Percentiles rank a stretch among this genome's conserved stretches.
These are phyloP conservation scores for Argopecten irradians DNA, from an alignment of 1,140 invertebrate species.

Conservation along the genomic window DNA sequence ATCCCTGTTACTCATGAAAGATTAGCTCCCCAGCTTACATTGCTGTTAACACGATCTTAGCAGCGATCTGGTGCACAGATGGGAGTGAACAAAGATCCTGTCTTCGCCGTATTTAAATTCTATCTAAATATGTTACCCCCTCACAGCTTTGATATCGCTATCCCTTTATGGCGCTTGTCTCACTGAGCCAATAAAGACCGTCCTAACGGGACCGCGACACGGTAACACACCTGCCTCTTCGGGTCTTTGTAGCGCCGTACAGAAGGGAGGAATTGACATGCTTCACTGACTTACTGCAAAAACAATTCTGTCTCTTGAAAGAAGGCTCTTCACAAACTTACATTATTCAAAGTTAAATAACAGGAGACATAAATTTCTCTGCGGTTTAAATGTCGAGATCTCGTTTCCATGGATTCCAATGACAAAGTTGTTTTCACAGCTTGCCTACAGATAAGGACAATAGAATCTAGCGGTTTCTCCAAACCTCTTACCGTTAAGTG, in stretches of 20 bases:
- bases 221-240: slow-evolving; percentile 1
- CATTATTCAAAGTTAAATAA: not conserved
- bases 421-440: slow-evolving; percentile 20
- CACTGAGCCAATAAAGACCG: not conserved
- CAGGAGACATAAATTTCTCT: not conserved
- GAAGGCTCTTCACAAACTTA: not conserved
- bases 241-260: not conserved
- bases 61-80: slow-evolving; percentile 14
- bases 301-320: slow-evolving; percentile 17
- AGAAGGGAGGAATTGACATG: not conserved
- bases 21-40: not conserved
- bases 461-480: not conserved
- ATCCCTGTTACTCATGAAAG: not conserved
- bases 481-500: slow-evolving; percentile 1
- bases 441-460: not conserved
- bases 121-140: slow-evolving; percentile 9
- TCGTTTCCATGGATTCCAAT: not conserved
- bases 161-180: not conserved
- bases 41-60: not conserved
- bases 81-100: slow-evolving; percentile 5
- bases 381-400: not conserved
- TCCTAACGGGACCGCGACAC: not conserved
- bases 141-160: slow-evolving; percentile 15
- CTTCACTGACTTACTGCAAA: not conserved
- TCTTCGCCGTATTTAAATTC: slow-evolving; percentile 13